A percentile compares a stretch with the other conserved stretches of the same genome.
These are phyloP conservation scores for Tonatia bakeri DNA, from an alignment of 2,113 vertebrate genomes.

Conservation along the genomic window DNA sequence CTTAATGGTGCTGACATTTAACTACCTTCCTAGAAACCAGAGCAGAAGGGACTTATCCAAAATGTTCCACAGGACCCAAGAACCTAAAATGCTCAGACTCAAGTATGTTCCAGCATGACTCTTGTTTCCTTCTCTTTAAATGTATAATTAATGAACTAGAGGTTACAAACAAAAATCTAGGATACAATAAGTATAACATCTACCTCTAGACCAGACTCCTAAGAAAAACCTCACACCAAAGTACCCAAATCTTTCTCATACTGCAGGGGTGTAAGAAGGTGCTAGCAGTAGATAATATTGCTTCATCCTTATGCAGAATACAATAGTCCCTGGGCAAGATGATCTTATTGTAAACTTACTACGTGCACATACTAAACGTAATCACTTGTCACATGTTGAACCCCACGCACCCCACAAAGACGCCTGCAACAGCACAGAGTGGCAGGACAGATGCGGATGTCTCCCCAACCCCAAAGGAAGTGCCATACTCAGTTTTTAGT, in stretches of 20 bases:
- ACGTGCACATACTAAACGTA: background rate
- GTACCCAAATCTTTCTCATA: background rate
- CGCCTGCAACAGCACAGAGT: background rate
- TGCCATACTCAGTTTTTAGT: background rate
- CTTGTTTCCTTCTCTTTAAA: background rate
- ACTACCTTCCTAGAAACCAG: background rate
- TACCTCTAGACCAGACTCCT: background rate
- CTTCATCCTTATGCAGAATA: conserved; percentile 31
- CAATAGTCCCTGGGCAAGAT: background rate
- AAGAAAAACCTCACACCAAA: conserved; percentile 9
- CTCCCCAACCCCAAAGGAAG: conserved; percentile 16
- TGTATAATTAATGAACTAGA: background rate
- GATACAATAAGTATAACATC: background rate
- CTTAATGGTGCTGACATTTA: background rate
- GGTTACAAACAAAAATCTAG: background rate
- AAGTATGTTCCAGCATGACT: background rate
- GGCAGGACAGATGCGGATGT: background rate
- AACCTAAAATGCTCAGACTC: background rate
- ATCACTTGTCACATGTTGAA: background rate
- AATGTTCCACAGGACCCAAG: background rate
- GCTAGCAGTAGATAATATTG: background rate
- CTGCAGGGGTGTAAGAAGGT: background rate
- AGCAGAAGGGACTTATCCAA: background rate
- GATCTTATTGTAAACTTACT: background rate
- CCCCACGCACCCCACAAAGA: conserved; percentile 27